A percentile compares a stretch with the other conserved stretches of the same genome.
phyloP scores from a whole-genome alignment of 2,113 vertebrate species.

The Pterocles burchelli region DNA sequence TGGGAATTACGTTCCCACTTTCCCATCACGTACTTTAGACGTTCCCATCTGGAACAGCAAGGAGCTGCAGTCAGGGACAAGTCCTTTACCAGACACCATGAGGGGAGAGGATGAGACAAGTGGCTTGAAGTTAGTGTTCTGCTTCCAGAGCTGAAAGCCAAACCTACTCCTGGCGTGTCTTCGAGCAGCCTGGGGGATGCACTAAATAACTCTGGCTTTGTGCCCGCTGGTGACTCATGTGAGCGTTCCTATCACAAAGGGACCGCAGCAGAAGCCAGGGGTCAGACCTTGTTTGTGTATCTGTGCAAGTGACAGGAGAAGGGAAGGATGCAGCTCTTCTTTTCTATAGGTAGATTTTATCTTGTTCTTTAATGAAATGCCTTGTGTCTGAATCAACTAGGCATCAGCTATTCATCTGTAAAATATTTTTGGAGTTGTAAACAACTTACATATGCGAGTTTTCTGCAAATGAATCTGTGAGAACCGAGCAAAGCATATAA shows the following conservation, averaged over 20 bases:
- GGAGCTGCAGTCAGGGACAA: background rate
- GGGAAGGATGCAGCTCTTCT: background rate
- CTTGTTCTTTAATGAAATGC: background rate
- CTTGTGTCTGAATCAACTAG: background rate
- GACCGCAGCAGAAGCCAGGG: background rate
- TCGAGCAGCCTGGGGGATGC: background rate
- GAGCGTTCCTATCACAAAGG: background rate
- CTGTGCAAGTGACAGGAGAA: background rate
- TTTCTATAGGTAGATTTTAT: background rate
- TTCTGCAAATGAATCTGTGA: background rate
- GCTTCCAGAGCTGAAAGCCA: constrained; percentile 14
- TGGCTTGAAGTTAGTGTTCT: background rate
- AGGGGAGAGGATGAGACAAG: background rate
- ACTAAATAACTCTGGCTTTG: background rate
- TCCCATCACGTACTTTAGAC: background rate
- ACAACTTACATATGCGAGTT: background rate
- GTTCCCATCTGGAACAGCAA: background rate
- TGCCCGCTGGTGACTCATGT: constrained; percentile 1
- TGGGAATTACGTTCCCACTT: background rate
- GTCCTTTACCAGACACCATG: background rate
- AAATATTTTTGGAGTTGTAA: background rate
- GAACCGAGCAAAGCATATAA: background rate
- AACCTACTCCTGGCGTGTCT: background rate
- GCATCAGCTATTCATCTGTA: background rate
- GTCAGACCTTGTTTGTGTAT: background rate